A percentile compares a stretch with the other conserved stretches of the same genome.
These are phyloP conservation scores for Takifugu bimaculatus DNA, from an alignment of 2,113 vertebrate genomes.

Conservation along the genomic window DNA sequence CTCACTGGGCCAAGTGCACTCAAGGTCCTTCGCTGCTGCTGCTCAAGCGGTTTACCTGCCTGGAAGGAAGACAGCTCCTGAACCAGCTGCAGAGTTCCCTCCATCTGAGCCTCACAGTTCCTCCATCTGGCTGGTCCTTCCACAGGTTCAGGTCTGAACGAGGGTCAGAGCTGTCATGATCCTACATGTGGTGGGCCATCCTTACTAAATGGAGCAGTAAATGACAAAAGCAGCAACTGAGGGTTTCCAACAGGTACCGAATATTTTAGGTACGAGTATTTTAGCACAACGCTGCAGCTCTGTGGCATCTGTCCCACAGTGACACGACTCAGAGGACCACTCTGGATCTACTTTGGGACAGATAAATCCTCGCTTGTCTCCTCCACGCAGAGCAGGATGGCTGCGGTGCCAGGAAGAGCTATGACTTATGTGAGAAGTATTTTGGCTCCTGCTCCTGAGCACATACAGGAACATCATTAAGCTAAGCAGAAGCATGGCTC, in stretches of 20 bases:
- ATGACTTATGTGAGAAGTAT: slow-evolving; percentile 61
- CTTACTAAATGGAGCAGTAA: too few relatives aligned
- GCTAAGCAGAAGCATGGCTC: background rate
- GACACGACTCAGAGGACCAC: too few relatives aligned
- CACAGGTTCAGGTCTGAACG: too few relatives aligned
- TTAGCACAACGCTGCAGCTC: too few relatives aligned
- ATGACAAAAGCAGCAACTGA: too few relatives aligned
- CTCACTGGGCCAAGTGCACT: slow-evolving; percentile 1
- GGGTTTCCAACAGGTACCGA: too few relatives aligned
- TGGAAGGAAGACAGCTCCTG: slow-evolving; percentile 28
- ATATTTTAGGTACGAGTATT: too few relatives aligned
- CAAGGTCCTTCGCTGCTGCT: slow-evolving; percentile 24
- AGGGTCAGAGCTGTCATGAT: too few relatives aligned
- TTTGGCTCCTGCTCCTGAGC: slow-evolving; percentile 28
- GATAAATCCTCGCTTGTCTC: background rate
- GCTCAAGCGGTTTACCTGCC: slow-evolving; percentile 24
- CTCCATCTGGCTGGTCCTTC: too few relatives aligned
- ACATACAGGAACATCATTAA: slow-evolving; percentile 31
- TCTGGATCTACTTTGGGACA: too few relatives aligned
- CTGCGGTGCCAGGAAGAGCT: slow-evolving; percentile 29
- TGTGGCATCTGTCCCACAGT: too few relatives aligned
- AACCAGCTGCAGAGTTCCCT: background rate
- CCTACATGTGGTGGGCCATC: too few relatives aligned
- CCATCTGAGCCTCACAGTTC: background rate
- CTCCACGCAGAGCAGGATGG: slow-evolving; percentile 31